These are phyloP conservation scores for Sturmia bella DNA, from an alignment of 2,888 invertebrate species.

Conservation along the genomic window DNA sequence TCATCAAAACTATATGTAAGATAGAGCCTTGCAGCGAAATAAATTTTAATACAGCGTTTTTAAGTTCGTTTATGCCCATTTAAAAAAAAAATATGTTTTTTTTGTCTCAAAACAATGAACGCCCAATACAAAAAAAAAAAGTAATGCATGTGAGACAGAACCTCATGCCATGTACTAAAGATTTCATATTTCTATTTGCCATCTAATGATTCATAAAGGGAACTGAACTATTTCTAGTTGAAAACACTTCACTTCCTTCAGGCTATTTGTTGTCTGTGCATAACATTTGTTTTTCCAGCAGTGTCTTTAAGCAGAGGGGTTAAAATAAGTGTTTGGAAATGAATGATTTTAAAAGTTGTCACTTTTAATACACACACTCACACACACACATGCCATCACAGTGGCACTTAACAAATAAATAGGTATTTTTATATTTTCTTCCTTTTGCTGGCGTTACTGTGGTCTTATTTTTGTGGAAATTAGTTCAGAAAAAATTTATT, in stretches of 20 bases:
- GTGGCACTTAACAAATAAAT: constrained; percentile 7
- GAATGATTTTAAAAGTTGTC: constrained; percentile 65
- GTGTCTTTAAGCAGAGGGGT: constrained; percentile 43
- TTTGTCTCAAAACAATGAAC: constrained; percentile 25
- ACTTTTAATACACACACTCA: constrained; percentile 44
- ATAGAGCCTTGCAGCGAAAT: too few relatives aligned
- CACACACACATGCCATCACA: not conserved
- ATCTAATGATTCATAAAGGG: not conserved
- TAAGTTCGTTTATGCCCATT: too few relatives aligned
- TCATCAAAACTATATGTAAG: too few relatives aligned
- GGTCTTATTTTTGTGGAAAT: constrained; percentile 45
- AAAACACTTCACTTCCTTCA: constrained; percentile 54
- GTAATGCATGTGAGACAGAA: constrained; percentile 59
- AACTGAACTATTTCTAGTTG: constrained; percentile 6
- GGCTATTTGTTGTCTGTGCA: constrained; percentile 26
- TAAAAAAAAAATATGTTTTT: too few relatives aligned
- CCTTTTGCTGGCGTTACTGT: not conserved
- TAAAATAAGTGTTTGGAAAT: constrained; percentile 59
- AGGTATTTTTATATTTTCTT: not conserved
- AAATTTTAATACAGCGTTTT: too few relatives aligned
- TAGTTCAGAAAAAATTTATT: constrained; percentile 36
- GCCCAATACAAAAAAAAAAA: not conserved
- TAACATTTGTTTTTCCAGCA: constrained; percentile 14
- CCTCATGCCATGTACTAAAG: constrained; percentile 59
- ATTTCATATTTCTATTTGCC: constrained; percentile 10